phyloP scores from a whole-genome alignment of 2,888 invertebrate genomes.

The Perdita meconis region DNA sequence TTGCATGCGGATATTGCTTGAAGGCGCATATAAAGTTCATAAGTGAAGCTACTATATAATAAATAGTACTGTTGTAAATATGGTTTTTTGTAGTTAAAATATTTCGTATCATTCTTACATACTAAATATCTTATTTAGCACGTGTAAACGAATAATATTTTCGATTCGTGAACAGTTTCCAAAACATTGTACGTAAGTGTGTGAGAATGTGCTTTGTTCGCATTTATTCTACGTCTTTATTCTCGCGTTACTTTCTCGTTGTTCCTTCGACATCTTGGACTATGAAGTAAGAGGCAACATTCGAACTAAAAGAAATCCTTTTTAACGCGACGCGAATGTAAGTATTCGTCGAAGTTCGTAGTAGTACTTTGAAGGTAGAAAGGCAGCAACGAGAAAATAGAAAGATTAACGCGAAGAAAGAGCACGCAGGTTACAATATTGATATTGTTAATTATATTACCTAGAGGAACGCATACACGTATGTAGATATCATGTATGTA shows the following conservation, averaged over 20 bases:
- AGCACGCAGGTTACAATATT: constrained; percentile 9
- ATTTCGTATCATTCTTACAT: constrained; percentile 17
- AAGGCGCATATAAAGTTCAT: constrained; percentile 19
- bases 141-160: constrained; percentile 14
- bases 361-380: too few species aligned
- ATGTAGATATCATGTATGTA: too few species aligned
- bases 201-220: background rate
- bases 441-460: constrained; percentile 15
- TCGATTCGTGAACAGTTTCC: background rate
- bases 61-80: constrained; percentile 8
- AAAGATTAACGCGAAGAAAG: constrained; percentile 7
- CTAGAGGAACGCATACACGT: too few species aligned
- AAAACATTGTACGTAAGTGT: constrained; percentile 1
- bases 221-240: constrained; percentile 13
- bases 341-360: too few species aligned
- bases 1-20: background rate
- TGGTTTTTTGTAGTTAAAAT: constrained; percentile 17
- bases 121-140: constrained; percentile 15
- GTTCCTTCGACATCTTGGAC: background rate
- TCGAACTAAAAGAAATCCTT: too few species aligned
- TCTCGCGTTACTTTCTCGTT: background rate
- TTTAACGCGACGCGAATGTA: too few species aligned
- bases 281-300: background rate
- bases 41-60: background rate
- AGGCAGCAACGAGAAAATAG: constrained; percentile 1